These are phyloP conservation scores for Thymallus thymallus DNA, from an alignment of 2,113 vertebrate species.

Conservation along the genomic window DNA sequence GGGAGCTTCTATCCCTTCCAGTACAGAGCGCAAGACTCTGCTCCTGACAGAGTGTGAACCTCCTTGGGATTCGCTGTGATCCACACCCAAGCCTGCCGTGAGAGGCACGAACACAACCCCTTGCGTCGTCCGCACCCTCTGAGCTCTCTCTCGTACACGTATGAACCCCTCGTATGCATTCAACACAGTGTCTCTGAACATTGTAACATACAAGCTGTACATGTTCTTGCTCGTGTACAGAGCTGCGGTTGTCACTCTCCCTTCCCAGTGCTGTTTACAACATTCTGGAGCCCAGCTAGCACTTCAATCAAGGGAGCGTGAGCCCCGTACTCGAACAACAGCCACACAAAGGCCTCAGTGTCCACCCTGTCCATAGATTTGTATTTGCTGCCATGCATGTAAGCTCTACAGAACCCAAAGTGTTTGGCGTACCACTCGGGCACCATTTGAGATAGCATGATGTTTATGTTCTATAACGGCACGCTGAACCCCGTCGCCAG, in stretches of 20 bases:
- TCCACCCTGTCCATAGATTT: neutral
- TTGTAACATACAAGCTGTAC: neutral
- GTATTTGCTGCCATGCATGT: no score
- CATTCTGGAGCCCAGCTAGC: no score
- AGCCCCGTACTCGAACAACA: neutral
- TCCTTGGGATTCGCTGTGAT: neutral
- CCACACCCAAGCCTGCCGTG: neutral
- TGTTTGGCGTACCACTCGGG: no score
- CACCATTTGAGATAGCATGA: no score
- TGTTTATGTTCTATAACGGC: no score
- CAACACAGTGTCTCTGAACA: neutral
- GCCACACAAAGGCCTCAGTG: neutral
- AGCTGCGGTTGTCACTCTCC: no score
- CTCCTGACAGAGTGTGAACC: neutral
- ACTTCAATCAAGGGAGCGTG: neutral
- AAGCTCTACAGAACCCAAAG: no score
- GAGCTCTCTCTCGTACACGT: neutral
- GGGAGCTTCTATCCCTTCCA: neutral
- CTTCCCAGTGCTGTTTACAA: no score
- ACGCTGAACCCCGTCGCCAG: no score
- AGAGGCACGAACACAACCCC: neutral
- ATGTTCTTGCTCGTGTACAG: no score
- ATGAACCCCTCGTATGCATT: neutral
- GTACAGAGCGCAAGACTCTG: no score
- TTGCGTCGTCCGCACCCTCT: neutral